Base-by-base conservation (phyloP, 2,888 invertebrate genomes). In the Metallyticus violacea region DNA sequence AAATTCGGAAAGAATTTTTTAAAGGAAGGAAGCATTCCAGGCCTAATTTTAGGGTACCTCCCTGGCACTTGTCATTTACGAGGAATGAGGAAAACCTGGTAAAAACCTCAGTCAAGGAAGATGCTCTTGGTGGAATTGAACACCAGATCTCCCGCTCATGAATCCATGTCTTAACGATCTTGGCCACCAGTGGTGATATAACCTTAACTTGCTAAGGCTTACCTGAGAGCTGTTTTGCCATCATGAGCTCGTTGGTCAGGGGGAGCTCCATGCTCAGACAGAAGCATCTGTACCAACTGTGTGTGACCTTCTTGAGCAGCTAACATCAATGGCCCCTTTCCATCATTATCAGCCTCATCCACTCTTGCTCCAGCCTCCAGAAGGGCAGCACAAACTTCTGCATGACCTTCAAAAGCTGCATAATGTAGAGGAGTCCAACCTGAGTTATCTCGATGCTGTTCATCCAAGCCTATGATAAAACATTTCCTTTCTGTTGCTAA, bases 371-470 rank as follows among this genome's bases (percentile, higher is more conserved):
- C 98, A 0, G 97, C 97, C 90, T 98, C 97, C 0, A 98, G 92
- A 0, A 97, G 92, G 0, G 96, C 95, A 89, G 96, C 96, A 90
- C 96, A 96, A 0, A 97, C 97, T 90, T 96, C 96, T 85, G 94
- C 92, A 91, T 98, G 98, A 15, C 98, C 97, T 93, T 99, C 98
- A 91, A 98, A 99, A 22, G 99, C 97, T 0, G 99, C 96, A 91
- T 99, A 99, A 91, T 99, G 99, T 85, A 99, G 91, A 0, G 99
- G 98, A 0, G 99, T 99, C 99, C 99, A 99, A 0, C 99, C 99
- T 0, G 97, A 97, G 92, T 98, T 98, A 91, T 99, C 99, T n/a
- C 97, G 93, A 90, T 97, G 97, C 88, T 97, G 97, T 90, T 97
- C 97, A 90, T 97, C 97, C 81, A 97, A 91, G 0, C 97, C 93